Evolutionary conservation across 1,140 invertebrate species (phyloP), one percentile per base, ranked within the genome.

Genomic region (Cherax destructor): DNA sequence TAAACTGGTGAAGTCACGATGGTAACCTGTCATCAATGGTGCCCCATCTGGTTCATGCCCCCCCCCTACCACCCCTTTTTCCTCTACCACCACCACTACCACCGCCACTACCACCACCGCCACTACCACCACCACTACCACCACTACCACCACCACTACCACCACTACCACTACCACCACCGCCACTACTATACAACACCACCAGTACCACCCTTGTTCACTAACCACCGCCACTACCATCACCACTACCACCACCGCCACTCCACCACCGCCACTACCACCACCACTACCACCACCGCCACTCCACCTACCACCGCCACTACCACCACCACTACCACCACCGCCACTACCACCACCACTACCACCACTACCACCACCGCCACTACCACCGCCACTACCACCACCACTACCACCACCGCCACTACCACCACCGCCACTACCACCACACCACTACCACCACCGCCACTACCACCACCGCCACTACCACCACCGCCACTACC

Each of bases 241-340:
- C 47, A 78, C 78, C 52, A 80, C 78, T 52, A 80, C 78, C 52
- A 50, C 78, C 52, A 80, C 78, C 52, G 52, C 78, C 52, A 80
- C 78, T 52, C 78, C 49, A 80, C 78, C 52, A 80, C 78, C 52
- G 11, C 77, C 47, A 78, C 77, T 47, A 78, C 77, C 49, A 79
- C 77, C 47, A 78, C 77, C 47, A 78, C 13, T 49, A 78, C 77
- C 47, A 41, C 77, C 11, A 78, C 77, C 16, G 4, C 77, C 47
- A 41, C 30, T 2, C 0, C 30, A 0, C 0, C 30, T 2, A 41
- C 30, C 2, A 41, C 30, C 30, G 2, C 77, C 47, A 41, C 77
- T 80, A 80, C 78, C 52, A 80, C 78, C 47, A 78, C 78, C 52
- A 80, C 78, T 52, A 80, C 78, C 52, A 50, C 78, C 52, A 80